Evolutionary conservation across 2,888 invertebrate species (phyloP), one percentile per base, ranked within the genome.

Genomic region (Apamea epomidion): DNA sequence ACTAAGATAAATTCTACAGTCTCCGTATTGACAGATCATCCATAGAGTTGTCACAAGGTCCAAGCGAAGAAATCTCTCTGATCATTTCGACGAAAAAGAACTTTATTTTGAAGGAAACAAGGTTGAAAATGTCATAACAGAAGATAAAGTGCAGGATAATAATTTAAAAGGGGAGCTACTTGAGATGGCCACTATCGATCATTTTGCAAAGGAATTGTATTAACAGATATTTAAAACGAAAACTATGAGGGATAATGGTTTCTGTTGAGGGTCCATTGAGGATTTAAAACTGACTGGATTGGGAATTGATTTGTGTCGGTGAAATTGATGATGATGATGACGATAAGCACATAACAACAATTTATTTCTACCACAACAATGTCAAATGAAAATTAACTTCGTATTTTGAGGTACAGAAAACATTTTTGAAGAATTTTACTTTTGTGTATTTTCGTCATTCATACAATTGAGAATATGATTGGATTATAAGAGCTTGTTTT

Each of bases 121-220:
- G 80, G 91, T 89, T 74, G 74, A 87, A 81, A 82, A 86, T 90
- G 1, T 71, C 25, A 25, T 65, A 79, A 70, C 72, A 76, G 51
- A 58, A 73, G 88, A 91, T 91, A 76, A 84, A 67, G 84, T 82
- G 72, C 74, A 78, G 84, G 89, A 91, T 92, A 93, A 94, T 93
- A 91, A 93, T 92, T 93, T 92, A 91, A 88, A 86, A 79, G 91
- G 87, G 84, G 85, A 88, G 92, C 93, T 93, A 93, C 93, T 94
- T 90, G 91, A 91, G 92, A 87, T 90, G 88, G 92, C 89, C 88
- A 89, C 92, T 91, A 95, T 96, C 94, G 91, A 95, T 96, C 95
- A 95, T 93, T 85, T 84, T 77, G 84, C 85, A 81, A 90, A 89
- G 90, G 90, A 91, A 92, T 89, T 87, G 91, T 93, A 91, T 92